Evolutionary conservation across 2,113 vertebrate genomes (phyloP).

Genomic region (Hydrolagus affinis): DNA sequence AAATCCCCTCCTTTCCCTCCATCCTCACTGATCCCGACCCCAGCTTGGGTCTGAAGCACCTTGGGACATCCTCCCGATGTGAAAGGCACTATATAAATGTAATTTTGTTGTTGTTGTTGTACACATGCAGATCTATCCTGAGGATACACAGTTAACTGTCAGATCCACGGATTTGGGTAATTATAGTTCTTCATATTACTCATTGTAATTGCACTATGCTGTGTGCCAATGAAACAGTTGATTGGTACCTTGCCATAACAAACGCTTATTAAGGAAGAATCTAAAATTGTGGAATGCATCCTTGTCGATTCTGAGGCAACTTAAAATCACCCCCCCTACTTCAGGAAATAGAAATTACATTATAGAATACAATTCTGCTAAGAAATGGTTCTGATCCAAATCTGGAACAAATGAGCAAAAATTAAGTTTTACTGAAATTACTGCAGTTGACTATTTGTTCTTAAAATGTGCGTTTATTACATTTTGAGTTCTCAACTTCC

Average conservation of each 20-base stretch:
- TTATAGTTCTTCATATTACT: background rate
- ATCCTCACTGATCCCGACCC: no score
- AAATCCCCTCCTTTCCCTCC: no score
- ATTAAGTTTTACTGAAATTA: no score
- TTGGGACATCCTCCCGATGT: no score
- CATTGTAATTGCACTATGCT: background rate
- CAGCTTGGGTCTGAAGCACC: no score
- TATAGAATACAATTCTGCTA: background rate
- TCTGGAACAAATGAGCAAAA: background rate
- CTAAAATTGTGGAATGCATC: slow-evolving; percentile 7
- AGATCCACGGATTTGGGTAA: background rate
- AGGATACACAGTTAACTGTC: background rate
- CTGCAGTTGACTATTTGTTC: no score
- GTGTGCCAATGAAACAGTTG: background rate
- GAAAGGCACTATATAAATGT: no score
- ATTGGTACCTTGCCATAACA: slow-evolving; percentile 13
- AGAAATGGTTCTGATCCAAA: slow-evolving; percentile 4
- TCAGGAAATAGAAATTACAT: slow-evolving; percentile 4
- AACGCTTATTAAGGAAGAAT: slow-evolving; percentile 23
- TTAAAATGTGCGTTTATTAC: background rate
- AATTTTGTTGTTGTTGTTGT: no score
- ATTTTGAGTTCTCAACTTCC: background rate
- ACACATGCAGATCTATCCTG: background rate
- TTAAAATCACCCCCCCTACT: background rate
- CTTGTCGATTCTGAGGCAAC: background rate